phyloP scores from a whole-genome alignment of 2,797 vertebrate species.

The Phrynocephalus forsythii region DNA sequence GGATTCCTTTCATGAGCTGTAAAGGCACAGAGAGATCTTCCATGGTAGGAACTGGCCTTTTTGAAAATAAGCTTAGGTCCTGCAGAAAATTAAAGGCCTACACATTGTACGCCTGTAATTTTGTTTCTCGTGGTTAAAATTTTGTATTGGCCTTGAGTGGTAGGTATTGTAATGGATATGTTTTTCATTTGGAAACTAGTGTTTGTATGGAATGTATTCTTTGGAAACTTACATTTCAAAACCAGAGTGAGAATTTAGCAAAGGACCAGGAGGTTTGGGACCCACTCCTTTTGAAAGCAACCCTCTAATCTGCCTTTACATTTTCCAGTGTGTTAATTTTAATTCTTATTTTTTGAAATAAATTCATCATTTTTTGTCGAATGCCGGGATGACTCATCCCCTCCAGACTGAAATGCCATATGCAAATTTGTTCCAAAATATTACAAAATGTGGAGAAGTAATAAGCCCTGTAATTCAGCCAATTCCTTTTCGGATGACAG shows the following conservation, averaged over 20 bases:
- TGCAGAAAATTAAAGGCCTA: conserved; percentile 31
- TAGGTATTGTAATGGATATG: not conserved
- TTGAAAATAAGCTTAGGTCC: conserved; percentile 24
- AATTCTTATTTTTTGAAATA: conserved; percentile 45
- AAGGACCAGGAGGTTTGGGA: conserved; percentile 18
- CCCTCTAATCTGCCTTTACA: conserved; percentile 34
- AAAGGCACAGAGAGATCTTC: not conserved
- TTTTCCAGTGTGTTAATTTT: conserved; percentile 46
- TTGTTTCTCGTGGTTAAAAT: conserved; percentile 29
- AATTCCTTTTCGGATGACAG: conserved; percentile 2
- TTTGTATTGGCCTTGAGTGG: conserved; percentile 8
- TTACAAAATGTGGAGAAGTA: conserved; percentile 30
- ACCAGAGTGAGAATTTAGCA: conserved; percentile 5
- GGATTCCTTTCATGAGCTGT: not conserved
- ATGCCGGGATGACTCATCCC: conserved; percentile 38
- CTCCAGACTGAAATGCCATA: conserved; percentile 40
- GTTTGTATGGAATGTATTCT: not conserved
- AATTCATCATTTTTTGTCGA: conserved; percentile 31
- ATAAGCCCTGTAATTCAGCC: not conserved
- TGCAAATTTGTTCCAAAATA: conserved; percentile 43
- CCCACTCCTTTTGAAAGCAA: conserved; percentile 38
- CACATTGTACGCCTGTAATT: conserved; percentile 36
- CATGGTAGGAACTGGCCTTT: not conserved
- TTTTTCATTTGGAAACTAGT: conserved; percentile 32
- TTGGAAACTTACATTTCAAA: conserved; percentile 38